A percentile compares a stretch with the other conserved stretches of the same genome.
Conservation (phyloP, 2,797 vertebrate species). For the Perodicticus potto region DNA sequence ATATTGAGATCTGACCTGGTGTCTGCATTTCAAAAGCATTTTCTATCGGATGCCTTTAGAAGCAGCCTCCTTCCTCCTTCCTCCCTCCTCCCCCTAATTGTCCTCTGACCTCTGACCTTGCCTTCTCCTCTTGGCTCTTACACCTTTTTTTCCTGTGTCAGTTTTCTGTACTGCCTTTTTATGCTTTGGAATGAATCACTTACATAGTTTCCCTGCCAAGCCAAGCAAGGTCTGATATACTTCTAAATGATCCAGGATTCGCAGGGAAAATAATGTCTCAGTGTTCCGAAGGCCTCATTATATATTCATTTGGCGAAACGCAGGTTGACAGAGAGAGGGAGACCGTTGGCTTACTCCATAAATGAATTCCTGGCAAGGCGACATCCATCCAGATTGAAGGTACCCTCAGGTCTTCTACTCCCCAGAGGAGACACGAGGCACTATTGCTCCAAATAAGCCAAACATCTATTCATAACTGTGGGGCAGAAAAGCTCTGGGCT, state of each 20-base stretch:
- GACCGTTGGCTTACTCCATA: conserved; percentile 77
- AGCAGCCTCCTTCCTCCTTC: not conserved
- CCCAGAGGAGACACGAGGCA: not conserved
- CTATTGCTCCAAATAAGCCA: not conserved
- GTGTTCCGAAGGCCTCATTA: conserved; percentile 82
- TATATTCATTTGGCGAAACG: conserved; percentile 83
- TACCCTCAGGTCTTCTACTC: conserved; percentile 67
- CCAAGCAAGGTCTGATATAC: conserved; percentile 85
- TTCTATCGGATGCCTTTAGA: not conserved
- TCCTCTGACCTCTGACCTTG: conserved; percentile 44
- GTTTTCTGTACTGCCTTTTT: conserved; percentile 79
- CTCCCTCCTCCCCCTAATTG: not conserved
- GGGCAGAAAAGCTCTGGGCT: not conserved
- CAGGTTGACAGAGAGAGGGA: conserved; percentile 72
- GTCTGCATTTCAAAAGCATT: conserved; percentile 28
- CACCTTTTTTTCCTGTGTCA: conserved; percentile 72
- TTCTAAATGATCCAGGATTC: conserved; percentile 85
- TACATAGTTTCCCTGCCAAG: conserved; percentile 81
- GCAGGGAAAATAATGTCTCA: conserved; percentile 84
- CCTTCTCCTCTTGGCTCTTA: conserved; percentile 76
- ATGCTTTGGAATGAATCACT: conserved; percentile 84
- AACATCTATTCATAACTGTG: not conserved
- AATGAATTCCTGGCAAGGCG: conserved; percentile 81
- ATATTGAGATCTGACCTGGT: not conserved
- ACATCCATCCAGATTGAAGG: conserved; percentile 69